These are phyloP conservation scores for Galemys pyrenaicus DNA, from an alignment of 2,113 vertebrate species.

Conservation along the genomic window DNA sequence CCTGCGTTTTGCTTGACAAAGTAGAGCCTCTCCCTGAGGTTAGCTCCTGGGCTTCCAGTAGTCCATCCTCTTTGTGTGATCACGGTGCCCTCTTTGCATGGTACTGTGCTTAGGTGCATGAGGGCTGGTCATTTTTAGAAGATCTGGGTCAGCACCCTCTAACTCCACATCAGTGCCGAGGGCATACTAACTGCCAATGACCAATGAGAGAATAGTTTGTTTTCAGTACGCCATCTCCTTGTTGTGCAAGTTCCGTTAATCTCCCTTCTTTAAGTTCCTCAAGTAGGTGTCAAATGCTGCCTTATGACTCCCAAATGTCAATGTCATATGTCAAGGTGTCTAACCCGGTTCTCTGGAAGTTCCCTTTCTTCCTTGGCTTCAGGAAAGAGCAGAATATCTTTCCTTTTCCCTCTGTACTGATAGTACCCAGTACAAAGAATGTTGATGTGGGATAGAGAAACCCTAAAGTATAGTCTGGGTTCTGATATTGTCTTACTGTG, in stretches of 20 bases:
- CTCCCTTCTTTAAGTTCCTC: conserved; percentile 2
- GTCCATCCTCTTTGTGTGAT: not conserved
- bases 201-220: not conserved
- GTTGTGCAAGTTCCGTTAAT: not conserved
- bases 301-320: not conserved
- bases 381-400: not conserved
- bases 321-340: not conserved
- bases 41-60: not conserved
- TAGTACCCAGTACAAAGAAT: not conserved
- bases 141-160: not conserved
- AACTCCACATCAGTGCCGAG: not conserved
- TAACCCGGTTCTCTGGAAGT: conserved; percentile 5
- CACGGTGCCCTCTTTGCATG: not conserved
- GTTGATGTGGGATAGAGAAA: not conserved
- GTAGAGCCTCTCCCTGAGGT: not conserved
- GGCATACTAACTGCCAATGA: not conserved
- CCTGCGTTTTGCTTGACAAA: not conserved
- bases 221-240: not conserved
- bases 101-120: not conserved
- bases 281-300: not conserved
- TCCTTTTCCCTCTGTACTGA: not conserved
- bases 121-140: not conserved
- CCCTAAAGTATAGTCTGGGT: not conserved
- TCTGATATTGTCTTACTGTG: not conserved
- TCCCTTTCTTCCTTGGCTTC: not conserved